Conservation (phyloP, 2,888 invertebrate species). For the Thysanoteuthis rhombus region DNA sequence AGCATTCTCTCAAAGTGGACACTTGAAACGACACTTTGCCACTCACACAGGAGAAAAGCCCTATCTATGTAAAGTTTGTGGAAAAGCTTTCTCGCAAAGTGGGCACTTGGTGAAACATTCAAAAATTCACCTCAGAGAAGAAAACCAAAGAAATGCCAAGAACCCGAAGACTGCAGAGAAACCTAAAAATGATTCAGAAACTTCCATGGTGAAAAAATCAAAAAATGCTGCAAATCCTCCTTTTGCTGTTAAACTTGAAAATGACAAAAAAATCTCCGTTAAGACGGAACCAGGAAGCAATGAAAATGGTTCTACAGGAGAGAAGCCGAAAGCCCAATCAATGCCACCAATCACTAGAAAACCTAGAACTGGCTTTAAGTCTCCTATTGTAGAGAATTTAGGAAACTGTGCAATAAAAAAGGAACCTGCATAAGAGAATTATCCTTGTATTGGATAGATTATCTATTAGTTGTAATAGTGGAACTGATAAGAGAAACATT, state of each 20-base stretch:
- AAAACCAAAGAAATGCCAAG: neutral
- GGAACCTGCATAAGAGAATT: neutral
- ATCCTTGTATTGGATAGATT: neutral
- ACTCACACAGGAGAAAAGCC: slow-evolving; percentile 38
- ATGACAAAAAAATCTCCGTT: too few species aligned
- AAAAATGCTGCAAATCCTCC: neutral
- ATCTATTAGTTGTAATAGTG: neutral
- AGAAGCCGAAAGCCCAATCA: neutral
- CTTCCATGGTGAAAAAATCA: neutral
- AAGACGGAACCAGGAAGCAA: neutral
- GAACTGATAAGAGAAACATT: neutral
- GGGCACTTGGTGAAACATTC: slow-evolving; percentile 40
- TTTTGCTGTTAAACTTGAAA: neutral
- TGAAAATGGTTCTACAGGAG: neutral
- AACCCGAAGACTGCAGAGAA: neutral
- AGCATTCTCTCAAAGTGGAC: slow-evolving; percentile 37
- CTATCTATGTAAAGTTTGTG: slow-evolving; percentile 38
- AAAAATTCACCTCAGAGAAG: slow-evolving; percentile 41
- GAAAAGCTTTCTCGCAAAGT: slow-evolving; percentile 40
- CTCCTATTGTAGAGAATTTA: neutral
- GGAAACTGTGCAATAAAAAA: too few species aligned
- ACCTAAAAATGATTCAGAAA: neutral
- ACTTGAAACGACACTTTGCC: slow-evolving; percentile 36
- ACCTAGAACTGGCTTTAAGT: neutral
- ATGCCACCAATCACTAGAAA: neutral